Conservation (phyloP, 2,888 invertebrate genomes). For the Chalcis sispes region DNA sequence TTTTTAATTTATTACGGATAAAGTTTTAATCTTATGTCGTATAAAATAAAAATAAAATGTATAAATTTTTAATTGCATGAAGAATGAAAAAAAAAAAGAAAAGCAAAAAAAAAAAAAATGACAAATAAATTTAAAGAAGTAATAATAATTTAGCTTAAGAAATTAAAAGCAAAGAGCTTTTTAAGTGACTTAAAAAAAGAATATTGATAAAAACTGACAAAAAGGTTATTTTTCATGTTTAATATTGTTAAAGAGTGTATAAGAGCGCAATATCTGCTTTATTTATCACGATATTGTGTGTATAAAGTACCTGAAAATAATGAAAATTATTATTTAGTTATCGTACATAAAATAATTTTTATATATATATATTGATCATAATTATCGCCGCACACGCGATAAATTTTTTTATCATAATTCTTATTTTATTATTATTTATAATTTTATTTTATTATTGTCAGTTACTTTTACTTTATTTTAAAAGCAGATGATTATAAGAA, state of each 20-base stretch:
- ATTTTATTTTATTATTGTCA: constrained; percentile 44
- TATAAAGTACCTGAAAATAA: constrained; percentile 75
- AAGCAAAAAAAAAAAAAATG: not conserved
- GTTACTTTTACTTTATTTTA: constrained; percentile 43
- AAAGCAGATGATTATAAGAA: constrained; percentile 38
- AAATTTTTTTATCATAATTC: too few relatives aligned
- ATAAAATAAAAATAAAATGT: not conserved
- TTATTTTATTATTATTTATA: constrained; percentile 30
- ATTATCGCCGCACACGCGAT: constrained; percentile 16
- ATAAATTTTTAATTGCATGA: not conserved
- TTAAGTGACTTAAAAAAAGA: constrained; percentile 2
- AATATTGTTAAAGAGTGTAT: constrained; percentile 52
- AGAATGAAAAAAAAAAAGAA: not conserved
- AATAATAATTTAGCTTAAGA: not conserved
- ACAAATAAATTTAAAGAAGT: not conserved
- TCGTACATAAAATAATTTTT: constrained; percentile 49
- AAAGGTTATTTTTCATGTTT: constrained; percentile 47
- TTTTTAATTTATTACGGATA: not conserved
- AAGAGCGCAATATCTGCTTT: constrained; percentile 65
- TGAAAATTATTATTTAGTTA: constrained; percentile 62
- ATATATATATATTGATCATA: constrained; percentile 37
- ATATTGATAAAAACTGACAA: constrained; percentile 44
- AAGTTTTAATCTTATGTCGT: not conserved
- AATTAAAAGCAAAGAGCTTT: too few relatives aligned
- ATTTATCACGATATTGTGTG: constrained; percentile 72